Conservation (phyloP, 2,888 invertebrate species). For the Isoperla grammatica region DNA sequence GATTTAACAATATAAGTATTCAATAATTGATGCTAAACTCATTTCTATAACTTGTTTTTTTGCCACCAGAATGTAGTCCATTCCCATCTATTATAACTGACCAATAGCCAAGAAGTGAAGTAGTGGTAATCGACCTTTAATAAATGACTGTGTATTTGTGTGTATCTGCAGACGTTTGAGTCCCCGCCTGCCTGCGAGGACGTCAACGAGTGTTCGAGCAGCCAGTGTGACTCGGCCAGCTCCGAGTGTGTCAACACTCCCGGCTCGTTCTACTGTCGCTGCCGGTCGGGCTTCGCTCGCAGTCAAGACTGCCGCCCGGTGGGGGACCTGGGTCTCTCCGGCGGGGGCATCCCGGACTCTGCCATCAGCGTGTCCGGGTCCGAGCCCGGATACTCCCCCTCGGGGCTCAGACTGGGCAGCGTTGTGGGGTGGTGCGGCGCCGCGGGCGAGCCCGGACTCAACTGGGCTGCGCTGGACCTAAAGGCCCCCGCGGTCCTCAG, state of each 20-base stretch:
- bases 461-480: constrained; percentile 83
- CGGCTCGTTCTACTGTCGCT: constrained; percentile 81
- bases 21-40: too few relatives aligned
- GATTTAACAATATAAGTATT: too few relatives aligned
- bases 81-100: too few relatives aligned
- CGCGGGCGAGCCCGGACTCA: constrained; percentile 76
- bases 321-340: constrained; percentile 79
- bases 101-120: constrained; percentile 87
- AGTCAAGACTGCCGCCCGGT: constrained; percentile 86
- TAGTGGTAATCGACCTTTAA: constrained; percentile 42
- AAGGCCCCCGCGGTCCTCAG: constrained; percentile 83
- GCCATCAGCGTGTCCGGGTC: constrained; percentile 79
- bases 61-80: too few relatives aligned
- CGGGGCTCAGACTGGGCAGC: constrained; percentile 75
- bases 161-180: background rate
- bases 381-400: constrained; percentile 76
- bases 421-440: constrained; percentile 88
- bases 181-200: constrained; percentile 45
- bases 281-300: constrained; percentile 74
- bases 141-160: background rate
- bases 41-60: too few relatives aligned
- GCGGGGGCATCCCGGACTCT: constrained; percentile 86
- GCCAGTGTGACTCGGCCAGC: constrained; percentile 84
- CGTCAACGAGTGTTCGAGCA: constrained; percentile 83
- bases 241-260: constrained; percentile 86